phyloP scores from a whole-genome alignment of 2,888 invertebrate genomes.

The Pheosia tremula region DNA sequence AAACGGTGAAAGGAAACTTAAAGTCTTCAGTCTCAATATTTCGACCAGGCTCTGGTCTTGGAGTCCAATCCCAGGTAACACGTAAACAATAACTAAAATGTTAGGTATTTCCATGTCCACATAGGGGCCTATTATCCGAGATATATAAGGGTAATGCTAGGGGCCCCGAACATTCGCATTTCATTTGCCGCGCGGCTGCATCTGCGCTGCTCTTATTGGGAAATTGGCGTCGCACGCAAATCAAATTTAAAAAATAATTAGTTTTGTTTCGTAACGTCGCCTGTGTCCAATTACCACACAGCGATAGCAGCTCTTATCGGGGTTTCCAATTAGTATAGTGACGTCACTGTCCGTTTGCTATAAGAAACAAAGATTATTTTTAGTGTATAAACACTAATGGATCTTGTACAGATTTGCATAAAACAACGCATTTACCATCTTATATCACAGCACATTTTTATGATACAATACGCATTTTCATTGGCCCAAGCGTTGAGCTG shows the following conservation, averaged over 20 bases:
- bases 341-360: conserved; percentile 8
- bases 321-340: conserved; percentile 28
- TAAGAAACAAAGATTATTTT: neutral
- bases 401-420: neutral
- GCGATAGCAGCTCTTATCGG: conserved; percentile 28
- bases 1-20: too few species aligned
- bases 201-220: conserved; percentile 25
- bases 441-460: too few species aligned
- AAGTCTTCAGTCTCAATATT: too few species aligned
- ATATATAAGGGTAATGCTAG: neutral
- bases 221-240: conserved; percentile 15
- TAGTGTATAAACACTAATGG: neutral
- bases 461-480: too few species aligned
- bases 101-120: neutral
- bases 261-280: conserved; percentile 11
- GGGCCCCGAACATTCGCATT: conserved; percentile 13
- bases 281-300: conserved; percentile 28
- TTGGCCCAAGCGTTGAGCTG: too few species aligned
- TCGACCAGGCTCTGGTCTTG: too few species aligned
- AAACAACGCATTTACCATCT: neutral
- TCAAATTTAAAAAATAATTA: conserved; percentile 12
- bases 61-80: too few species aligned
- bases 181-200: conserved; percentile 32
- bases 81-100: too few species aligned
- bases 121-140: neutral